These are phyloP conservation scores for Phrynosoma platyrhinos DNA, from an alignment of 2,113 vertebrate species.

Conservation along the genomic window DNA sequence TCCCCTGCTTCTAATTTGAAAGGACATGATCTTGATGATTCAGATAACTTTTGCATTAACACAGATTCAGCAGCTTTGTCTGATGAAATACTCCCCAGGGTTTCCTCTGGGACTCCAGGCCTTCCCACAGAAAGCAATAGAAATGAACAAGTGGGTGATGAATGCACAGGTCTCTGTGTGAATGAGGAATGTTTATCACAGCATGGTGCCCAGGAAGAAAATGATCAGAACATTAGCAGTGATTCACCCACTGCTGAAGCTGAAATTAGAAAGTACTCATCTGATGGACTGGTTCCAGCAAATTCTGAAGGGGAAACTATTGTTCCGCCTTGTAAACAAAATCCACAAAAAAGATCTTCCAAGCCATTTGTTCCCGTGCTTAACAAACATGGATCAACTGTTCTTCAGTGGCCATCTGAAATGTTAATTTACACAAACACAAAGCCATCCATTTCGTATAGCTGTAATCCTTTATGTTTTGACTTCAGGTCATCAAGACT, in stretches of 20 bases:
- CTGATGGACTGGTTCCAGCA: slow-evolving; percentile 25
- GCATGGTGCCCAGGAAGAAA: slow-evolving; percentile 39
- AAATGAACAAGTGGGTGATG: slow-evolving; percentile 3
- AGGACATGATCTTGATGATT: slow-evolving; percentile 22
- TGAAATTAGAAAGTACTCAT: slow-evolving; percentile 47
- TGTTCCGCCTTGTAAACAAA: slow-evolving; percentile 40
- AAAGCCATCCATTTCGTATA: slow-evolving; percentile 85
- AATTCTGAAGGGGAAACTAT: slow-evolving; percentile 28
- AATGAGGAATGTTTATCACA: slow-evolving; percentile 36
- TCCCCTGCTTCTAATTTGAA: slow-evolving; percentile 50
- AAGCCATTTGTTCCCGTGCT: slow-evolving; percentile 85
- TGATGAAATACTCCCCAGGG: slow-evolving; percentile 11
- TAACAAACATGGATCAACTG: slow-evolving; percentile 82
- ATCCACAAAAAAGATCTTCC: slow-evolving; percentile 62
- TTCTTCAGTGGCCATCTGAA: slow-evolving; percentile 91
- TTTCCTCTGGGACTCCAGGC: slow-evolving; percentile 15
- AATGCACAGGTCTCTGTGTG: neutral
- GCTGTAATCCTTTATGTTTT: slow-evolving; percentile 91
- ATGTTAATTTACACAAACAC: slow-evolving; percentile 86
- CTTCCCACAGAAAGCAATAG: slow-evolving; percentile 4
- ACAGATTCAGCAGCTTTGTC: neutral
- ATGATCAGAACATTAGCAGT: neutral
- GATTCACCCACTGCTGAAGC: slow-evolving; percentile 24
- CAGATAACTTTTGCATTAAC: neutral
- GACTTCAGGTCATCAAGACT: slow-evolving; percentile 84